Base-by-base conservation (phyloP, 2,797 vertebrate genomes). In the Sebastes umbrosus region DNA sequence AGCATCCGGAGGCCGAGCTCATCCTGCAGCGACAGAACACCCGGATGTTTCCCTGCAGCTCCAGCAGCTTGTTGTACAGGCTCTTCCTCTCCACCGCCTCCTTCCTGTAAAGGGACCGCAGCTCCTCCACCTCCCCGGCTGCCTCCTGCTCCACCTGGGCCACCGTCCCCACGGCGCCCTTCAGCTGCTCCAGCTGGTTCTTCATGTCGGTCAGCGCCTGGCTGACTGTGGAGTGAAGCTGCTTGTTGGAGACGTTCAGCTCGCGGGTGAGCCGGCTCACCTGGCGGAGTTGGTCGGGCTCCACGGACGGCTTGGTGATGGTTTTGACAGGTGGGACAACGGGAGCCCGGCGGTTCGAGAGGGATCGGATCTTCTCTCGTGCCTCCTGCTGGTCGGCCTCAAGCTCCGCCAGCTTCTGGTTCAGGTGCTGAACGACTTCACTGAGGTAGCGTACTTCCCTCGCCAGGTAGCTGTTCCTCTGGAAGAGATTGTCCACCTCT, bases 1-100 rank as follows among this genome's bases (percentile, higher is more conserved):
- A 90, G 46, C 75, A 71, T 31, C 31, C 66, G 55, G 84, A 52
- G 64, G 24, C 13, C 0, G 84, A 27, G 67, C 73, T 88, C 43
- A n/a, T 87, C 73, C 94, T 84, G 80, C 92, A 93, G 75, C 94
- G 88, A 18, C 94, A 95, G 87, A 95, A 95, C 32, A 95, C 92
- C 9, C 89, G 73, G 72, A 95, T 92, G 73, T 95, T 95, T 11
- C 94, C 94, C 82, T 93, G 91, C 39, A 94, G 90, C 84, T 95
- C 94, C 77, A 94, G 87, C 67, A 94, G 89, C 77, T 92, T 81
- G 73, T 93, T 95, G 79, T 94, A 92, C 5, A 95, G 86, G 24
- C 89, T 84, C 78, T 82, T 92, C 79, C 93, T 91, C 87, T 94
- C 92, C 73, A 89, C 73, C 2, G 75, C 87, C 75, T 95, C 94